Percentiles rank a stretch among this genome's conserved stretches.
Evolutionary conservation across 1,140 invertebrate species (phyloP).

Genomic region (Lordiphosa stackelbergi): DNA sequence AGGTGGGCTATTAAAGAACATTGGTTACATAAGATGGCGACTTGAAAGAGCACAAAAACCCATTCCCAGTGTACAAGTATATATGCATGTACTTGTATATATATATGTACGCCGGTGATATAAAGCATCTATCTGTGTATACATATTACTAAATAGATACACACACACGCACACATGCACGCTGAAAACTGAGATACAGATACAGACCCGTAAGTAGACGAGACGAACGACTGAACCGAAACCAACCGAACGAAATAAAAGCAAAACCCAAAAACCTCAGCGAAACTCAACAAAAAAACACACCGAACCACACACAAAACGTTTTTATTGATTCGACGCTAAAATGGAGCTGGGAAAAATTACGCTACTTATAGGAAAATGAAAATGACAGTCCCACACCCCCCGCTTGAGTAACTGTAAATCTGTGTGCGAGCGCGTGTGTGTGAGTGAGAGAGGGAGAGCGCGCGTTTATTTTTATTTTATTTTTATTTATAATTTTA

Average conservation of each 20-base stretch:
- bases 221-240: constrained; percentile 41
- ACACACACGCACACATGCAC: constrained; percentile 34
- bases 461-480: constrained; percentile 1
- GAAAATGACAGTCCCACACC: constrained; percentile 1
- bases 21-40: constrained; percentile 11
- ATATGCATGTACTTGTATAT: constrained; percentile 4
- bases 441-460: constrained; percentile 13
- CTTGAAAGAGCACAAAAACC: constrained; percentile 5
- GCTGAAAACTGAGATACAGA: constrained; percentile 41
- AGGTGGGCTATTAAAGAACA: constrained; percentile 8
- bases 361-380: constrained; percentile 51
- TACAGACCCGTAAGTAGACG: constrained; percentile 54
- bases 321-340: constrained; percentile 67
- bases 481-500: background rate
- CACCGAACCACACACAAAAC: constrained; percentile 22
- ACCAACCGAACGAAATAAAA: constrained; percentile 55
- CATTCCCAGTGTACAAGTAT: constrained; percentile 1
- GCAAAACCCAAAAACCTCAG: constrained; percentile 53
- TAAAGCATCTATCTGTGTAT: constrained; percentile 54
- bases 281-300: constrained; percentile 43
- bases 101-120: constrained; percentile 51
- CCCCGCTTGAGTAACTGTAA: constrained; percentile 26
- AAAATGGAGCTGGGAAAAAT: constrained; percentile 55
- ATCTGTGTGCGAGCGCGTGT: constrained; percentile 9
- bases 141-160: constrained; percentile 50